Conservation (phyloP, 2,113 vertebrate species). For the Rhombomys opimus region DNA sequence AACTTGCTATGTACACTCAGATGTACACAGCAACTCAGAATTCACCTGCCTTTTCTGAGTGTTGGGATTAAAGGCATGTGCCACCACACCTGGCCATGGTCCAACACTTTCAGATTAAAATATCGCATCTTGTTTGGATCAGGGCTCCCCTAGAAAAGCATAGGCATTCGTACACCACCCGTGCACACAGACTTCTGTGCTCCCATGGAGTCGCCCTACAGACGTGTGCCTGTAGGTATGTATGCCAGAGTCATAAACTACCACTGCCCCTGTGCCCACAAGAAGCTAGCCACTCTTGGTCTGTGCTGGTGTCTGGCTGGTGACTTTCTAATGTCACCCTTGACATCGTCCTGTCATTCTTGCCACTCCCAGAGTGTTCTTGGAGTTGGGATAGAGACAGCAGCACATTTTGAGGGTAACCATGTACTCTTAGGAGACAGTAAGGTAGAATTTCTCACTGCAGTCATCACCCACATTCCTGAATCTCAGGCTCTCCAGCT, state of each 20-base stretch:
- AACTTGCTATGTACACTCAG: not conserved
- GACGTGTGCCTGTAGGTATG: not conserved
- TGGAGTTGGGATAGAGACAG: constrained; percentile 77
- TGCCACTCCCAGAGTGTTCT: constrained; percentile 82
- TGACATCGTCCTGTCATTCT: constrained; percentile 88
- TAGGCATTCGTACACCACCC: not conserved
- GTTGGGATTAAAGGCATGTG: not conserved
- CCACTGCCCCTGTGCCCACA: constrained; percentile 31
- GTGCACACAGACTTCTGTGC: not conserved
- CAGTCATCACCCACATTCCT: not conserved
- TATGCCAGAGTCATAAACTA: not conserved
- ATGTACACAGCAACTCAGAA: not conserved
- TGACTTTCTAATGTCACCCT: constrained; percentile 87
- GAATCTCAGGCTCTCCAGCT: not conserved
- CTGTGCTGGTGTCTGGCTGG: constrained; percentile 65
- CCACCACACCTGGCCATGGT: not conserved
- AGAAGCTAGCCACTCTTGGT: constrained; percentile 74
- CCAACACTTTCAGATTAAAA: not conserved
- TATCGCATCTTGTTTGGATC: not conserved
- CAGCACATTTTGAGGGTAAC: not conserved
- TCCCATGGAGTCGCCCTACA: accelerated
- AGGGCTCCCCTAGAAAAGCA: accelerated
- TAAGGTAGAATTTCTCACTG: not conserved
- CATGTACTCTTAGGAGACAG: not conserved
- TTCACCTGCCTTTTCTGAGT: not conserved